A percentile compares a stretch with the other conserved stretches of the same genome.
phyloP scores from a whole-genome alignment of 2,888 invertebrate species.

The Bimastos eiseni region DNA sequence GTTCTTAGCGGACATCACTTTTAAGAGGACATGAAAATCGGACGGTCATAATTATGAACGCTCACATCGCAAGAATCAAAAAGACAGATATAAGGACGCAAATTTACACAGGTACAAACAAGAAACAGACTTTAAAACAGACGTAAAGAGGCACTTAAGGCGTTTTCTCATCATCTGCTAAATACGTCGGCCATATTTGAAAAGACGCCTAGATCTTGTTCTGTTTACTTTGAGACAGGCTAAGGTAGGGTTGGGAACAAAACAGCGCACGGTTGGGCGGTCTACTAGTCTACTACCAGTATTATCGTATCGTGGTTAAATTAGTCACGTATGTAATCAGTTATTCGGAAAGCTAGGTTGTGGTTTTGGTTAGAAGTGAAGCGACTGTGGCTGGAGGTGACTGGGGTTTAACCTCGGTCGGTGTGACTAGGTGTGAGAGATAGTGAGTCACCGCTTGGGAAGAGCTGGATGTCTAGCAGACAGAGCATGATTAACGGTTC shows the following conservation, averaged over 20 bases:
- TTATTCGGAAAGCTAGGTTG: background rate
- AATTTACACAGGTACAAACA: background rate
- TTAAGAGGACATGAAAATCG: background rate
- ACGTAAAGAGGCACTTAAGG: background rate
- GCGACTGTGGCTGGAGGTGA: background rate
- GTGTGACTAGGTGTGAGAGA: background rate
- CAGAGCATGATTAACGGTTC: background rate
- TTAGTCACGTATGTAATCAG: background rate
- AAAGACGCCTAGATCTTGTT: background rate
- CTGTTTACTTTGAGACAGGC: background rate
- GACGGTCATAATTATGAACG: background rate
- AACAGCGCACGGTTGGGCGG: background rate
- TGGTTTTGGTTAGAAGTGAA: background rate
- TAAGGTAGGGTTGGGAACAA: background rate
- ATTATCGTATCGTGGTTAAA: background rate
- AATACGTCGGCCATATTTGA: conserved; percentile 3
- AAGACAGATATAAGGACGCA: background rate
- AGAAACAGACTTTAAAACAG: background rate
- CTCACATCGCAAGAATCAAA: background rate
- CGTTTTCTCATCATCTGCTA: background rate
- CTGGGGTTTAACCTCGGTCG: background rate
- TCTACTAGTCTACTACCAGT: background rate
- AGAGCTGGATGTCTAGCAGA: background rate
- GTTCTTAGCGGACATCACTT: no score
- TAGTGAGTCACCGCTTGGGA: background rate